Conservation (phyloP, 2,888 invertebrate species). For the Leucophenga maculata region DNA sequence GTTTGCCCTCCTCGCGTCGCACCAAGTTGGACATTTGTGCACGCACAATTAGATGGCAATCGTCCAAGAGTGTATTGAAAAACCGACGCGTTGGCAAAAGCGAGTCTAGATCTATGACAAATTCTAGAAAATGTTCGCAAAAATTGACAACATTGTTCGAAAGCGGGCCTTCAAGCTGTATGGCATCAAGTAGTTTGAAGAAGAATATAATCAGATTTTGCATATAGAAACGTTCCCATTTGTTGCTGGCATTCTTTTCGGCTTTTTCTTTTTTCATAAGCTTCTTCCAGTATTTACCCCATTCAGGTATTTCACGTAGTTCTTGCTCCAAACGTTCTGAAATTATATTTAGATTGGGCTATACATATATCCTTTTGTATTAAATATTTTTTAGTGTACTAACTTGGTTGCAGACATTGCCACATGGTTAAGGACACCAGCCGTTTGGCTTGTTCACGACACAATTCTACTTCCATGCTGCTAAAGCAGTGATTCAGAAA, state of each 20-base stretch:
- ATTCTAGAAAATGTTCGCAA: slow-evolving; percentile 95
- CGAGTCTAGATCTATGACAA: slow-evolving; percentile 96
- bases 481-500: slow-evolving; percentile 98
- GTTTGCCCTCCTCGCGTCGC: slow-evolving; percentile 85
- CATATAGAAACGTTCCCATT: slow-evolving; percentile 90
- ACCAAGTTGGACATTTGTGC: slow-evolving; percentile 87
- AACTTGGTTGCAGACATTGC: slow-evolving; percentile 88
- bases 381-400: slow-evolving; percentile 53
- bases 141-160: slow-evolving; percentile 78
- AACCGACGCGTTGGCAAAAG: slow-evolving; percentile 95
- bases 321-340: slow-evolving; percentile 87
- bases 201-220: slow-evolving; percentile 86
- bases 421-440: slow-evolving; percentile 95
- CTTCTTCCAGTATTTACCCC: slow-evolving; percentile 93
- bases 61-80: slow-evolving; percentile 96
- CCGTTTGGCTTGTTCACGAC: slow-evolving; percentile 91
- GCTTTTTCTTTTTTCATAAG: slow-evolving; percentile 85
- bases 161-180: slow-evolving; percentile 78
- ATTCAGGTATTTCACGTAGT: slow-evolving; percentile 88
- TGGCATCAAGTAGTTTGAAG: slow-evolving; percentile 83
- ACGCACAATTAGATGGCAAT: slow-evolving; percentile 92
- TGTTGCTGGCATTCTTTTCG: slow-evolving; percentile 78
- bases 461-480: slow-evolving; percentile 95
- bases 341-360: background rate
- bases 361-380: too few species aligned